Conservation (phyloP, 53 echinoderm and acorn worm genomes). For the Zoroaster sp. region DNA sequence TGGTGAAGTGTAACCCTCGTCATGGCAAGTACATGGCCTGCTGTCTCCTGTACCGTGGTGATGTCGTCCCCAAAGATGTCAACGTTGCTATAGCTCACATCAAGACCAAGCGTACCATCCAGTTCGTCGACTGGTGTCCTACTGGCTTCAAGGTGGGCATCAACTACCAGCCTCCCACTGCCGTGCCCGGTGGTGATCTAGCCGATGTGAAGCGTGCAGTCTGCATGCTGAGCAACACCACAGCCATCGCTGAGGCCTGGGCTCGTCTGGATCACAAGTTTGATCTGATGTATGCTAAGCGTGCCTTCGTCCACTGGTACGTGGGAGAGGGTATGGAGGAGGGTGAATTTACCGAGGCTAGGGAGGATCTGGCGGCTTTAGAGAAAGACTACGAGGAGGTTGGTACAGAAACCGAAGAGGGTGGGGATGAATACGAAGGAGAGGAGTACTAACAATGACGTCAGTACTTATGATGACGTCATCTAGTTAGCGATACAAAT, state of each 20-base stretch:
- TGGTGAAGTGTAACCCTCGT: constrained; percentile 96
- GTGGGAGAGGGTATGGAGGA: constrained; percentile 99
- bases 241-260: constrained; percentile 97
- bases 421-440: constrained; percentile 68
- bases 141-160: constrained; percentile 97
- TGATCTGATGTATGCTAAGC: constrained; percentile 98
- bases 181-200: constrained; percentile 94
- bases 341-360: constrained; percentile 94
- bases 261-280: constrained; percentile 98
- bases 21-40: constrained; percentile 99
- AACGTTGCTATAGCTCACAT: constrained; percentile 77
- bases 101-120: constrained; percentile 89
- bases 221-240: constrained; percentile 99
- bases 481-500: neutral
- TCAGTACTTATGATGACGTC: neutral
- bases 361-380: constrained; percentile 82
- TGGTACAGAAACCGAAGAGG: constrained; percentile 53
- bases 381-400: constrained; percentile 93
- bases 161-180: constrained; percentile 98
- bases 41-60: constrained; percentile 85
- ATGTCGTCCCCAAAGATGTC: constrained; percentile 97
- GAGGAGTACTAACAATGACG: constrained; percentile 70
- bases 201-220: constrained; percentile 96
- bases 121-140: constrained; percentile 99
- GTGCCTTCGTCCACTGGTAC: constrained; percentile 98